Evolutionary conservation across 2,113 vertebrate species (phyloP).

Genomic region (Crypturellus undulatus): DNA sequence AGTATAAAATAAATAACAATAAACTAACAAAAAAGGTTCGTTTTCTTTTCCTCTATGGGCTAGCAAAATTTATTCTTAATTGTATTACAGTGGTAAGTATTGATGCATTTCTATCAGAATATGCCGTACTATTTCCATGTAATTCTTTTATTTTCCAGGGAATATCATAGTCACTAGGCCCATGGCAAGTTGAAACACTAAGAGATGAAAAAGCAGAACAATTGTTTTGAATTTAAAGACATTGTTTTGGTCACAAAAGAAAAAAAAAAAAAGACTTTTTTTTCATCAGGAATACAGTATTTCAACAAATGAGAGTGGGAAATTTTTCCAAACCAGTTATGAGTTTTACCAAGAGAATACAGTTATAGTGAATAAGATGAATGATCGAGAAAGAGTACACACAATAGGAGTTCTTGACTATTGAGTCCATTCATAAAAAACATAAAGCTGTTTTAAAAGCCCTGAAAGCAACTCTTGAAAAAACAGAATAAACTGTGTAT

Average conservation of each 20-base stretch:
- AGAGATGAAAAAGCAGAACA: neutral
- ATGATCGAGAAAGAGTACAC: neutral
- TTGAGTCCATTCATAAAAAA: neutral
- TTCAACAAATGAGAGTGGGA: neutral
- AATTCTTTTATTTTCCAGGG: neutral
- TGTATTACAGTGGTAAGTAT: neutral
- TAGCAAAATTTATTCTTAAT: neutral
- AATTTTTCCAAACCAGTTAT: neutral
- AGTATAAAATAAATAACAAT: neutral
- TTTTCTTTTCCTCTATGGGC: neutral
- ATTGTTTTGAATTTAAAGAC: neutral
- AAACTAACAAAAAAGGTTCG: neutral
- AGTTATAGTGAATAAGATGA: neutral
- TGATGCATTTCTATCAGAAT: neutral
- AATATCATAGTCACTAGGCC: neutral
- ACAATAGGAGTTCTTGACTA: neutral
- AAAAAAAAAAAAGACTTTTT: neutral
- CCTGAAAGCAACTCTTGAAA: neutral
- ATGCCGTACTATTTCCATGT: neutral
- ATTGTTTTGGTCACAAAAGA: rapidly evolving
- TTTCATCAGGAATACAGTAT: neutral
- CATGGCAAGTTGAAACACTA: neutral
- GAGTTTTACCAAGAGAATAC: neutral
- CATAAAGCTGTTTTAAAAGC: neutral
- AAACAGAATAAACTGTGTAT: neutral